Evolutionary conservation across 2,888 invertebrate genomes (phyloP).

Genomic region (Polyommatus iphigenia): DNA sequence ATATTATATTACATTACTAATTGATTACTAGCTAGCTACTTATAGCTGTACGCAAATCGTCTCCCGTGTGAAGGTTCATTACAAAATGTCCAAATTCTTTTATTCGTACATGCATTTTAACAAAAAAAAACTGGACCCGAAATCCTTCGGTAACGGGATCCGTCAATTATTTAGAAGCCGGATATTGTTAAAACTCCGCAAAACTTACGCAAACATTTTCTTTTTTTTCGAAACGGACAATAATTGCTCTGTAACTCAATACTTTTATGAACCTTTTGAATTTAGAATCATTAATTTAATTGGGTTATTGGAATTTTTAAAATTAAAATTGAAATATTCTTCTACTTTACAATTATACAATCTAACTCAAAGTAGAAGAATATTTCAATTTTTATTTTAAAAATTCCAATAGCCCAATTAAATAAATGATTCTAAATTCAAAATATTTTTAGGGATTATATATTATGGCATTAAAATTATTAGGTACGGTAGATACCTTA

Average conservation of each 20-base stretch:
- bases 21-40: too few species aligned
- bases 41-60: background rate
- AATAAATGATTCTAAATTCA: background rate
- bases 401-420: constrained; percentile 4
- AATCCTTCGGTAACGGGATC: constrained; percentile 49
- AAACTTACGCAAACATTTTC: constrained; percentile 42
- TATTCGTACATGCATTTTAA: constrained; percentile 26
- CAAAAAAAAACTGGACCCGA: constrained; percentile 22
- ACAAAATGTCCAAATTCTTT: constrained; percentile 16
- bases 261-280: constrained; percentile 39
- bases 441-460: background rate
- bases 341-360: too few species aligned
- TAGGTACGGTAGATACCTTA: too few species aligned
- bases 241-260: constrained; percentile 44
- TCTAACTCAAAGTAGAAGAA: background rate
- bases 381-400: background rate
- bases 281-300: background rate
- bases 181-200: constrained; percentile 33
- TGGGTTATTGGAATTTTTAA: background rate
- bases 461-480: background rate
- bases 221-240: constrained; percentile 36
- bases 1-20: too few species aligned
- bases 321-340: background rate
- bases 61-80: constrained; percentile 16
- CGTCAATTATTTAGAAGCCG: constrained; percentile 47